Base-by-base conservation (phyloP, 2,113 vertebrate species). In the Mormoops blainvillei region DNA sequence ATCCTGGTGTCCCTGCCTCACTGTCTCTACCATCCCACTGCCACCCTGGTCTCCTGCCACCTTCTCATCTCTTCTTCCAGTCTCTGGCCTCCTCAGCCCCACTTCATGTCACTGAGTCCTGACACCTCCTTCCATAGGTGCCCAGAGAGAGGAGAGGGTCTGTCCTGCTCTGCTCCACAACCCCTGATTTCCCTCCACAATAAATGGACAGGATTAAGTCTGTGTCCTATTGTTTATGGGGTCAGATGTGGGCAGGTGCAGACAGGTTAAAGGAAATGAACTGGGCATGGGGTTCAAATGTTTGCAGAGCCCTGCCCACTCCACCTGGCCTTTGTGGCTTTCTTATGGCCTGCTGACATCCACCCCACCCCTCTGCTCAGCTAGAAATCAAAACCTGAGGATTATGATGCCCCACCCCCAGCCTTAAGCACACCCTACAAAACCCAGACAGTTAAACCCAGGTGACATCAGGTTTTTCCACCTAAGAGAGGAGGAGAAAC, bases 131-230 rank as follows among this genome's bases (percentile, higher is more conserved):
- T 85, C 13, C 36, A 7, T 28, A 33, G 11, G 41, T 61, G 31
- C 61, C 50, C 20, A 13, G 52, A n/a, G 26, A 31, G 26, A 74
- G 77, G n/a, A 61, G 54, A 45, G 24, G 16, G 16, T 24, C 43
- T 68, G 41, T 36, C 24, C 56, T 38, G 7, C 31, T 76, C 18
- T 81, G 71, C 28, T 85, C 38, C 9, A 13, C 1, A 24, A 45
- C 52, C 43, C 18, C 20, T 12, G 2, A 1, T 45, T 92, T 67
- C 7, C 87, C 28, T 71, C 71, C 41, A 36, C 56, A 96, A 91
- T 98, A 97, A 97, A 97, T 16, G 26, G 33, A 50, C 74, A 41
- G 19, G 41, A 36, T 31, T 52, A 36, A 94, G 58, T 78, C 52
- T 54, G 86, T 86, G 97, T 86, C 71, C 81, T 14, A 1, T 56